phyloP scores from a whole-genome alignment of 2,888 invertebrate species.

The Phyllotreta striolata region DNA sequence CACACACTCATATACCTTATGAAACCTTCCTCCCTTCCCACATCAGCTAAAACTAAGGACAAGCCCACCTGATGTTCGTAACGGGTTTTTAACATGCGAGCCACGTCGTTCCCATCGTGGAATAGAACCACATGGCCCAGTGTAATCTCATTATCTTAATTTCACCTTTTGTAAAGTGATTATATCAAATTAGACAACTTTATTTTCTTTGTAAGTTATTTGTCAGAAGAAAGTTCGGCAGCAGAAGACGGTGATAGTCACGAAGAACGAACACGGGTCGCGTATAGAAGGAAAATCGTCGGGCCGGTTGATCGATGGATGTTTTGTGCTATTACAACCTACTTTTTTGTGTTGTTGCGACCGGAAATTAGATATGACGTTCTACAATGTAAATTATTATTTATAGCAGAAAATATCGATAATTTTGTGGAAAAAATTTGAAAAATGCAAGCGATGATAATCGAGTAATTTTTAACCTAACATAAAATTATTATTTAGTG shows the following conservation, averaged over 20 bases:
- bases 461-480: no score
- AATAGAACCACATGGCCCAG: conserved; percentile 52
- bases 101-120: conserved; percentile 50
- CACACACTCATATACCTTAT: no score
- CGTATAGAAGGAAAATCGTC: no score
- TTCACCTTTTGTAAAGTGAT: conserved; percentile 54
- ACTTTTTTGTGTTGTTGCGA: no score
- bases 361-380: no score
- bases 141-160: conserved; percentile 58
- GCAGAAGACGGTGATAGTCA: conserved; percentile 11
- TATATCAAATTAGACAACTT: conserved; percentile 49
- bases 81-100: conserved; percentile 57
- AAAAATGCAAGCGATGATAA: no score
- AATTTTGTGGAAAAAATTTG: no score
- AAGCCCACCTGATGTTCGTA: conserved; percentile 56
- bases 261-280: conserved; percentile 1
- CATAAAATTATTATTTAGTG: no score
- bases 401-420: no score
- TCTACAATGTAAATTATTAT: no score
- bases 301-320: no score
- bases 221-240: conserved; percentile 29
- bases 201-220: conserved; percentile 43
- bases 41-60: conserved; percentile 51
- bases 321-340: no score
- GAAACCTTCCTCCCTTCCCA: conserved; percentile 32